These are phyloP conservation scores for Drosophila virilis DNA, from an alignment of 1,140 invertebrate species.

Conservation along the genomic window DNA sequence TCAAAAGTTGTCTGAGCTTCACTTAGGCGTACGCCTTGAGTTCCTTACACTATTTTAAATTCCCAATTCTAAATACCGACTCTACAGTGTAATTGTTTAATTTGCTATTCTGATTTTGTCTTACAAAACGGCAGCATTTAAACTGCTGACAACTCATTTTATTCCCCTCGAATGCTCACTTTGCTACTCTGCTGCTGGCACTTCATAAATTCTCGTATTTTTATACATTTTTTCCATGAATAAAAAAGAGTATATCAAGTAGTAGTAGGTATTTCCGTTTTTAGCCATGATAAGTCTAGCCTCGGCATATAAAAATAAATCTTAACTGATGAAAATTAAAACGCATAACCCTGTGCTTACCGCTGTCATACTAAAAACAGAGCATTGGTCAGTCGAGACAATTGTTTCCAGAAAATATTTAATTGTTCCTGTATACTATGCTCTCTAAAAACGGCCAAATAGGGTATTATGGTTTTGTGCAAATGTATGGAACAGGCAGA, in stretches of 20 bases:
- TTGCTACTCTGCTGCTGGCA: neutral
- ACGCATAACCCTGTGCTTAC: neutral
- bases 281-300: no score
- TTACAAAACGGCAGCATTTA: slow-evolving; percentile 20
- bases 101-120: slow-evolving; percentile 17
- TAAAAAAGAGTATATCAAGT: neutral
- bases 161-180: neutral
- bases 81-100: slow-evolving; percentile 35
- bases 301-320: no score
- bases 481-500: no score
- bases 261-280: no score
- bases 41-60: neutral
- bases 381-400: slow-evolving; percentile 3
- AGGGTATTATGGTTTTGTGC: no score
- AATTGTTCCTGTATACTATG: no score
- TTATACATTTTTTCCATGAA: neutral
- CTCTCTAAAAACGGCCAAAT: no score
- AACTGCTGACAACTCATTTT: neutral
- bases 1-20: no score
- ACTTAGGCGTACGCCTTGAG: no score
- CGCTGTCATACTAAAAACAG: neutral
- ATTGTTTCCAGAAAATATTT: neutral
- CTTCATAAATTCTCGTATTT: slow-evolving; percentile 19
- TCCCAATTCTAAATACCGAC: neutral
- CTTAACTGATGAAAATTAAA: no score